Evolutionary conservation across 1,140 invertebrate genomes (phyloP).

Genomic region (Nixonia krombeini): DNA sequence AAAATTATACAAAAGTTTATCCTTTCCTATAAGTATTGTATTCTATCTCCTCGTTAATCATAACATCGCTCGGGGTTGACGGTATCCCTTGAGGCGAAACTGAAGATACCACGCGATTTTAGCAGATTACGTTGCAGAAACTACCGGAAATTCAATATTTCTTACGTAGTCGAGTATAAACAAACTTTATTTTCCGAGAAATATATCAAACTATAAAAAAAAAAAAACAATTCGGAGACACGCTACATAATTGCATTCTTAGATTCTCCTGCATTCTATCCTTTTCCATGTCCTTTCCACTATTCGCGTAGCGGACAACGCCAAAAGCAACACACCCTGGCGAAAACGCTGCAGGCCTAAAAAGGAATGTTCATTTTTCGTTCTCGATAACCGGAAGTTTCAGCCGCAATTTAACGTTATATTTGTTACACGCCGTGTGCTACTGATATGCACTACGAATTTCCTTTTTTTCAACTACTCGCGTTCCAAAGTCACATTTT

Average conservation of each 20-base stretch:
- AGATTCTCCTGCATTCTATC: no score
- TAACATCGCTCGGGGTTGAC: slow-evolving; percentile 44
- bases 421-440: no score
- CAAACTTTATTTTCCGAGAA: slow-evolving; percentile 17
- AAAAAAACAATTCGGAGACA: slow-evolving; percentile 2
- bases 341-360: no score
- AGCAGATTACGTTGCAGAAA: slow-evolving; percentile 42
- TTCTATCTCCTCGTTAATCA: slow-evolving; percentile 47
- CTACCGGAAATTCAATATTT: slow-evolving; percentile 43
- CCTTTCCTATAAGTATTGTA: slow-evolving; percentile 40
- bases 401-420: no score
- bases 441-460: no score
- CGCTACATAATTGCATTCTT: slow-evolving; percentile 5
- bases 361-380: no score
- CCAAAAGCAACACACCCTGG: no score
- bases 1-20: slow-evolving; percentile 40
- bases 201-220: neutral
- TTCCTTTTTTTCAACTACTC: no score
- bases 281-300: no score
- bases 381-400: no score
- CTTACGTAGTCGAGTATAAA: slow-evolving; percentile 27
- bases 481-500: no score
- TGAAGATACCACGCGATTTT: slow-evolving; percentile 43
- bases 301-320: no score
- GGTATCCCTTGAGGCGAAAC: slow-evolving; percentile 42